Percentiles rank a stretch among this genome's conserved stretches.
Conservation (phyloP, 2,888 invertebrate genomes). For the Sarcophaga caerulescens region DNA sequence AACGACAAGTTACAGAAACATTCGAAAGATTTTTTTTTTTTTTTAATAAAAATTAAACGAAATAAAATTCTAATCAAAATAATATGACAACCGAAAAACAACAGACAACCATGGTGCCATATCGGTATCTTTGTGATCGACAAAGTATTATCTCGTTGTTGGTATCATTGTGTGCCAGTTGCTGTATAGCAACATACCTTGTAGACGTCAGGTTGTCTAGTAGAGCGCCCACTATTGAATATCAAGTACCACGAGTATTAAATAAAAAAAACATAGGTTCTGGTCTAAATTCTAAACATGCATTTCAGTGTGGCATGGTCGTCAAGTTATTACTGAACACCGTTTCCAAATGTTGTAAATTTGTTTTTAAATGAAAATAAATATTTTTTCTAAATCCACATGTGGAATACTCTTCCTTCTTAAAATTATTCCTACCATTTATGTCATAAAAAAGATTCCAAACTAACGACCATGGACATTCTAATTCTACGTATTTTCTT, state of each 20-base stretch:
- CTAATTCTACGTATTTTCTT: no score
- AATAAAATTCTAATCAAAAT: conserved; percentile 29
- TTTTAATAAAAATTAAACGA: not conserved
- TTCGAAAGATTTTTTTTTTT: conserved; percentile 23
- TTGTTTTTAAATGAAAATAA: no score
- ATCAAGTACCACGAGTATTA: not conserved
- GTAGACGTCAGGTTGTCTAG: conserved; percentile 59
- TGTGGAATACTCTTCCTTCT: no score
- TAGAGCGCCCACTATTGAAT: conserved; percentile 46
- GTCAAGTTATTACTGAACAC: not conserved
- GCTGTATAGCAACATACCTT: not conserved
- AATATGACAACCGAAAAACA: conserved; percentile 34
- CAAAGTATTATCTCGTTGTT: not conserved
- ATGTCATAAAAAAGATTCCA: no score
- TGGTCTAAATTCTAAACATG: conserved; percentile 20
- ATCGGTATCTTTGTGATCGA: not conserved
- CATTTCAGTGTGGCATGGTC: not conserved
- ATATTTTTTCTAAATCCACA: no score
- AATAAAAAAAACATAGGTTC: conserved; percentile 14
- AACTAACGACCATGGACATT: no score
- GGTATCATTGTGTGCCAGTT: not conserved
- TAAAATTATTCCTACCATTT: no score
- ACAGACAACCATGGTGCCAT: not conserved
- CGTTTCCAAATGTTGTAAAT: conserved; percentile 8
- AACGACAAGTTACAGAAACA: not conserved